Conservation (phyloP, 2,888 invertebrate species). For the Xanthorhoe spadicearia region DNA sequence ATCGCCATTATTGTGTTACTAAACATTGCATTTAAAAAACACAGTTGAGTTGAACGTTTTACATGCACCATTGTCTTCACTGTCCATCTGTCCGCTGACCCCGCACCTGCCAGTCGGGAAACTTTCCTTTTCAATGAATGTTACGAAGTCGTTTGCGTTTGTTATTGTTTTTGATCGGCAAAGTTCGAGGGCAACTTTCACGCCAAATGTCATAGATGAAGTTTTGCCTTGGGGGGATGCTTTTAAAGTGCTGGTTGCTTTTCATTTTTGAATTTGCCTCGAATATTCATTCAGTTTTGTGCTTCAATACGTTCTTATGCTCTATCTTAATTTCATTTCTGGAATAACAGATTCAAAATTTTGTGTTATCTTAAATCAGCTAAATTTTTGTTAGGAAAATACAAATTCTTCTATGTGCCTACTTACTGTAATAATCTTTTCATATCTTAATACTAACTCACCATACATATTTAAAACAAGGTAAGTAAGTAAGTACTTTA, state of each 20-base stretch:
- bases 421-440: too few species aligned
- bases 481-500: too few species aligned
- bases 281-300: neutral
- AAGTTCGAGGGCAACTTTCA: conserved; percentile 63
- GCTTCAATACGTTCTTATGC: neutral
- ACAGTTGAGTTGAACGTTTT: neutral
- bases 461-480: too few species aligned
- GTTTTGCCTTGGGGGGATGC: conserved; percentile 30
- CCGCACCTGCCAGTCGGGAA: conserved; percentile 64
- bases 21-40: neutral
- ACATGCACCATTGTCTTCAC: conserved; percentile 19
- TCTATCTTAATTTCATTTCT: too few species aligned
- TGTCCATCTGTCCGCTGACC: conserved; percentile 50
- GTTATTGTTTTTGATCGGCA: conserved; percentile 80
- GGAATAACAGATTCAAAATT: too few species aligned
- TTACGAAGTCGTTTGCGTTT: conserved; percentile 77
- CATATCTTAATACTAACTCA: too few species aligned
- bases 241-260: conserved; percentile 26
- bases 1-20: too few species aligned
- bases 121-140: conserved; percentile 80
- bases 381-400: too few species aligned
- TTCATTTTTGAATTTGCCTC: conserved; percentile 8
- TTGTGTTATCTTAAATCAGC: too few species aligned
- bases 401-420: too few species aligned
- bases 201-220: conserved; percentile 52